These are phyloP conservation scores for Tenualosa thibaudeaui DNA, from an alignment of 2,797 vertebrate genomes.

Conservation along the genomic window DNA sequence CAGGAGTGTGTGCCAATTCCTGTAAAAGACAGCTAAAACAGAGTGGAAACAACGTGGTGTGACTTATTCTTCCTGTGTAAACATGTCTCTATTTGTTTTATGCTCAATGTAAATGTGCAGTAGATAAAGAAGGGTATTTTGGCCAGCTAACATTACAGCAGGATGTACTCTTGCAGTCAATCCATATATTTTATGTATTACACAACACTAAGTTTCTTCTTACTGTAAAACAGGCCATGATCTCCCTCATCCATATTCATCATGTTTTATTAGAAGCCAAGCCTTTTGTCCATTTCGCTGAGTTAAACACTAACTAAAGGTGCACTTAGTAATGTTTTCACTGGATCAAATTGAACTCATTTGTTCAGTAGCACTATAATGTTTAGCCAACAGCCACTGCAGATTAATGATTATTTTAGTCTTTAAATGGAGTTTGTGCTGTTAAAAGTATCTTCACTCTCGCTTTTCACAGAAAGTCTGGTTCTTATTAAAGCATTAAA, in stretches of 20 bases:
- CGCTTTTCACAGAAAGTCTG: background rate
- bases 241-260: background rate
- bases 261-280: background rate
- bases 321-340: background rate
- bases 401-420: conserved; percentile 13
- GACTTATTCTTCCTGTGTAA: background rate
- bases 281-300: background rate
- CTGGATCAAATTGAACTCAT: background rate
- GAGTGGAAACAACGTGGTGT: background rate
- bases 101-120: too few relatives aligned
- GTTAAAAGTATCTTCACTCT: background rate
- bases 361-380: conserved; percentile 5
- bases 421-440: background rate
- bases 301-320: background rate
- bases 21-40: background rate
- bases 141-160: background rate
- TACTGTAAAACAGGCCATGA: background rate
- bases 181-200: background rate
- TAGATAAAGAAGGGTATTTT: too few relatives aligned
- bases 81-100: too few relatives aligned
- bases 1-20: too few relatives aligned
- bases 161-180: background rate
- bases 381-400: background rate
- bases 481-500: background rate
- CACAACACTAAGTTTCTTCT: background rate